Conservation (phyloP, 1,140 invertebrate species). For the Anoplophora glabripennis region DNA sequence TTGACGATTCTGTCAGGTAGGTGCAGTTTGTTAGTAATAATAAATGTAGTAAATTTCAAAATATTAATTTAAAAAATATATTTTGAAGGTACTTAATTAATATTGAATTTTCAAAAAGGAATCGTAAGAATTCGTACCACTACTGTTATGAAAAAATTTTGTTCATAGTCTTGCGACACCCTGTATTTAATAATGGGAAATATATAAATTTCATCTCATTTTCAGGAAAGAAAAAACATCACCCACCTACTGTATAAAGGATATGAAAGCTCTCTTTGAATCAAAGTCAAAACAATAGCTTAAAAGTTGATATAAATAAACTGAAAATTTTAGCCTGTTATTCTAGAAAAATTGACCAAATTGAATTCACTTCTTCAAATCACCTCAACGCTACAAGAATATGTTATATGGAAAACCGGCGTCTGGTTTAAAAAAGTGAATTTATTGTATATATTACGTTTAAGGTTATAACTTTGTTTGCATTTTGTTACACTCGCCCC, state of each 20-base stretch:
- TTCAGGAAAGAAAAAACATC: slow-evolving; percentile 64
- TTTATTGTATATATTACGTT: slow-evolving; percentile 6
- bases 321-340: slow-evolving; percentile 2
- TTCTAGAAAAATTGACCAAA: slow-evolving; percentile 13
- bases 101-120: no score
- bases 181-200: not conserved
- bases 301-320: not conserved
- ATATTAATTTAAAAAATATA: no score
- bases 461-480: not conserved
- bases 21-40: no score
- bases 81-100: no score
- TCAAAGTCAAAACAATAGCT: slow-evolving; percentile 53
- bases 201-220: slow-evolving; percentile 36
- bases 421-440: not conserved
- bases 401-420: not conserved
- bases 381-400: not conserved
- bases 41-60: no score
- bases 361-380: slow-evolving; percentile 7
- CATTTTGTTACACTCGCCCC: not conserved
- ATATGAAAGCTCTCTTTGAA: slow-evolving; percentile 77
- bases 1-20: no score
- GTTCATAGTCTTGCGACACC: no score
- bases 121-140: no score
- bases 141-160: no score
- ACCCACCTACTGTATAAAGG: slow-evolving; percentile 68